Evolutionary conservation across 2,888 invertebrate genomes (phyloP).

Genomic region (Hololepta plana): DNA sequence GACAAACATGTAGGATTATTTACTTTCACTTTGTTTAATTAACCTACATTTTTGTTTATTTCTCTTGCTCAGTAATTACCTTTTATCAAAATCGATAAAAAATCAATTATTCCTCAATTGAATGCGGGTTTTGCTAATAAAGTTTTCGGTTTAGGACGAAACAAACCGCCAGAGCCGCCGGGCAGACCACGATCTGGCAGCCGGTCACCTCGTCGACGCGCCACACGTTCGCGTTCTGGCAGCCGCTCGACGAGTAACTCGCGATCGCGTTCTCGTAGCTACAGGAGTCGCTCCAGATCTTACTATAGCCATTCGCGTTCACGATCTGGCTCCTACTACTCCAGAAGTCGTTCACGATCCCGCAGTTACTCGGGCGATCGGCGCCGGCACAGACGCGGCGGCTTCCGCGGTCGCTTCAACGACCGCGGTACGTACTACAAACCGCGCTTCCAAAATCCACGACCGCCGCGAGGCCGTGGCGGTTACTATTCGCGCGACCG

Average conservation of each 20-base stretch:
- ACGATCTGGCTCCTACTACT: slow-evolving; percentile 32
- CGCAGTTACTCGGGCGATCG: slow-evolving; percentile 37
- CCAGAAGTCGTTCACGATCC: slow-evolving; percentile 37
- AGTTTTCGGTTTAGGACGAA: too few relatives aligned
- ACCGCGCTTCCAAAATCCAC: slow-evolving; percentile 51
- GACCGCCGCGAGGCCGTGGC: slow-evolving; percentile 31
- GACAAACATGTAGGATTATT: too few relatives aligned
- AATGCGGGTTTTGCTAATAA: too few relatives aligned
- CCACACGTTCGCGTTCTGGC: slow-evolving; percentile 39
- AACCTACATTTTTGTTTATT: slow-evolving; percentile 5
- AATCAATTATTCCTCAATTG: too few relatives aligned
- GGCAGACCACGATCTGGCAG: slow-evolving; percentile 31
- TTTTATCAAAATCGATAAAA: too few relatives aligned
- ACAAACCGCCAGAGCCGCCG: slow-evolving; percentile 27
- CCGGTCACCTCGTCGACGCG: slow-evolving; percentile 44
- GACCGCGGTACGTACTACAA: slow-evolving; percentile 66
- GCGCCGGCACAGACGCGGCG: slow-evolving; percentile 29
- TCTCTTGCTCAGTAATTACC: slow-evolving; percentile 4
- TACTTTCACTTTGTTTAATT: background rate
- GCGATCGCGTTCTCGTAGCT: slow-evolving; percentile 27
- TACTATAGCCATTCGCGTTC: slow-evolving; percentile 36
- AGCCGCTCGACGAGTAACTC: slow-evolving; percentile 18
- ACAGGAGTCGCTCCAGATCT: slow-evolving; percentile 36
- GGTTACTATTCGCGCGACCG: slow-evolving; percentile 24
- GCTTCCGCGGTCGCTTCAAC: slow-evolving; percentile 26